Percentiles rank a stretch among this genome's conserved stretches.
These are phyloP conservation scores for Narcine bancroftii DNA, from an alignment of 2,113 vertebrate genomes.

Conservation along the genomic window DNA sequence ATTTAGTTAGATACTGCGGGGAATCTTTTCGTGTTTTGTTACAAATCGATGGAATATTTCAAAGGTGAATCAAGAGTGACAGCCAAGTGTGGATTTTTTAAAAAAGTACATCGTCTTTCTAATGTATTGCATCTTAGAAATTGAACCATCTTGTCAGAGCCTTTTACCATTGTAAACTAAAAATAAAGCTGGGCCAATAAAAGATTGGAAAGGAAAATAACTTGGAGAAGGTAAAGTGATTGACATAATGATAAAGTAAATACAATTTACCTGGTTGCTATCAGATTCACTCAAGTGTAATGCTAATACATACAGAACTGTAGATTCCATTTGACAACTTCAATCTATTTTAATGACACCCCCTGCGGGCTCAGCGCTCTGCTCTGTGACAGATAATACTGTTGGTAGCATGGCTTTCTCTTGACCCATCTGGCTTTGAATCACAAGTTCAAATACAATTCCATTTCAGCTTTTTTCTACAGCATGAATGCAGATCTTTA, in stretches of 20 bases:
- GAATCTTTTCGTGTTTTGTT: background rate
- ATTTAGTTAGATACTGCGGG: background rate
- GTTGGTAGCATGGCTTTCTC: background rate
- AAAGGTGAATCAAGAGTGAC: background rate
- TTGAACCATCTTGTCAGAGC: too few relatives aligned
- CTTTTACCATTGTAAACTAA: background rate
- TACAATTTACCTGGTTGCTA: slow-evolving; percentile 7
- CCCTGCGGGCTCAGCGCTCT: background rate
- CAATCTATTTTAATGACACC: background rate
- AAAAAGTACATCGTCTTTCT: background rate
- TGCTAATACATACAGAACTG: background rate
- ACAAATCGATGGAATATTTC: background rate
- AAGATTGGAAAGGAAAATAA: background rate
- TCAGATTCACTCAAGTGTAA: background rate
- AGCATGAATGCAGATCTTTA: background rate
- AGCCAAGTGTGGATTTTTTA: background rate
- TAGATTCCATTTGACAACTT: background rate
- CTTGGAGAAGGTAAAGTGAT: background rate
- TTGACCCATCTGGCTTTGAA: background rate
- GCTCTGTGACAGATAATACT: background rate
- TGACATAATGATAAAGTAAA: slow-evolving; percentile 15
- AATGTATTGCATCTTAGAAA: background rate
- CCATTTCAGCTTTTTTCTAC: background rate
- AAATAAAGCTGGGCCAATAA: background rate
- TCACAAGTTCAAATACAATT: slow-evolving; percentile 4